Evolutionary conservation across 2,113 vertebrate species (phyloP), one percentile per base, ranked within the genome.

Genomic region (Ictidomys tridecemlineatus): DNA sequence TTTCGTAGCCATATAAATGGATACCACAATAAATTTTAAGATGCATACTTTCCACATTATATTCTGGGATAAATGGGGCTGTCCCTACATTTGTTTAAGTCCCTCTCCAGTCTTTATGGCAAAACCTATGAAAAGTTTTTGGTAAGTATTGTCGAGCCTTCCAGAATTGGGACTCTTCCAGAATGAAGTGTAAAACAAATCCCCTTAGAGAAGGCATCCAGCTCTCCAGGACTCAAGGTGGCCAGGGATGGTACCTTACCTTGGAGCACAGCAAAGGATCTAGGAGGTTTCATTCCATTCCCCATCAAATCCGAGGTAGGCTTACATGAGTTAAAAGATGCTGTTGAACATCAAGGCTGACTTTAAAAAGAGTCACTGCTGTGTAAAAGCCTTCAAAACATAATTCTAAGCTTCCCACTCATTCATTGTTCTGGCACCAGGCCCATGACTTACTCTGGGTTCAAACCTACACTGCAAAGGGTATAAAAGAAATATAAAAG

Each of bases 41-140:
- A 85, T 61, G n/a, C 17, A 37, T 91, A 56, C 18, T 89, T 89
- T 67, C 78, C 18, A 91, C 10, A 58, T 83, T 78, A 69, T 32
- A 9, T 2, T 51, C 37, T 86, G 73, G 32, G 1, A 70, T 84
- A 39, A 24, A 70, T 80, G 24, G 37, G 8, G 0, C 30, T 89
- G 0, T 72, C 42, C 20, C 20, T 67, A 82, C 51, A 34, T 74
- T 85, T 85, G 11, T 83, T 86, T 70, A 84, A 61, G 24, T 84
- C 45, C 72, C 39, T 42, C 8, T 51, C 18, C 2, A 73, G 24
- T 91, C 3, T 18, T 85, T 89, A 12, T 53, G 11, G 39, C 20
- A 4, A 88, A 94, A 83, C 56, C 91, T 77, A 94, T 69, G 18
- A 72, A 93, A 83, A 93, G 22, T 4, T 79, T 74, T 86, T 83